These are phyloP conservation scores for Odontamblyopus lacepedii DNA, from an alignment of 2,797 vertebrate genomes.

Conservation along the genomic window DNA sequence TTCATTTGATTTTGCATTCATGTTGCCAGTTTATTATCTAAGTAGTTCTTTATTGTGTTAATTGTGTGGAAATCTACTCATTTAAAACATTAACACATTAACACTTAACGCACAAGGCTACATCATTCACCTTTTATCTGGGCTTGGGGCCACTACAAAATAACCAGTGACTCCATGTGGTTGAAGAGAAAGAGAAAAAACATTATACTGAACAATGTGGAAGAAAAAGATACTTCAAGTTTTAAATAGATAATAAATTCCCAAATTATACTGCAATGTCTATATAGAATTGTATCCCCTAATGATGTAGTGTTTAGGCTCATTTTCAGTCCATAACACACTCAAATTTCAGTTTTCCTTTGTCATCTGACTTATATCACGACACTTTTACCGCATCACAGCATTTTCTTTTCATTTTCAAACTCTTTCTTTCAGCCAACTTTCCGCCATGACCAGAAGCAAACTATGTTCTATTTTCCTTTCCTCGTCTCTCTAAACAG, in stretches of 20 bases:
- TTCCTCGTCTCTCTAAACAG: slow-evolving; percentile 49
- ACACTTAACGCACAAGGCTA: no score
- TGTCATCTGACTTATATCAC: background rate
- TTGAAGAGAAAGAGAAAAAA: background rate
- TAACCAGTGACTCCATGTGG: background rate
- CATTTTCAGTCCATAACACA: background rate
- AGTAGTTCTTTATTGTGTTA: background rate
- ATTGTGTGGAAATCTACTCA: background rate
- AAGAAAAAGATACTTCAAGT: background rate
- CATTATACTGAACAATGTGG: background rate
- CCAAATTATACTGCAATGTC: no score
- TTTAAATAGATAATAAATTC: background rate
- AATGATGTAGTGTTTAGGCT: background rate
- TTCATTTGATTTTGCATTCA: background rate
- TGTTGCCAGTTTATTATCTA: background rate
- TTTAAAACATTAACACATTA: no score
- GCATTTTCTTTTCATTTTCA: slow-evolving; percentile 6
- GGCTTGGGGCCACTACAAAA: background rate
- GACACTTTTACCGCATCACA: slow-evolving; percentile 15
- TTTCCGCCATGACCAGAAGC: slow-evolving; percentile 40
- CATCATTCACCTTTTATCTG: background rate
- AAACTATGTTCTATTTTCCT: slow-evolving; percentile 27
- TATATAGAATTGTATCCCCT: background rate
- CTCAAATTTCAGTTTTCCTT: background rate
- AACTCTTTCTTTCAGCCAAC: slow-evolving; percentile 15